Evolutionary conservation across 2,888 invertebrate genomes (phyloP).

Genomic region (Eudasyphora cyanicolor): DNA sequence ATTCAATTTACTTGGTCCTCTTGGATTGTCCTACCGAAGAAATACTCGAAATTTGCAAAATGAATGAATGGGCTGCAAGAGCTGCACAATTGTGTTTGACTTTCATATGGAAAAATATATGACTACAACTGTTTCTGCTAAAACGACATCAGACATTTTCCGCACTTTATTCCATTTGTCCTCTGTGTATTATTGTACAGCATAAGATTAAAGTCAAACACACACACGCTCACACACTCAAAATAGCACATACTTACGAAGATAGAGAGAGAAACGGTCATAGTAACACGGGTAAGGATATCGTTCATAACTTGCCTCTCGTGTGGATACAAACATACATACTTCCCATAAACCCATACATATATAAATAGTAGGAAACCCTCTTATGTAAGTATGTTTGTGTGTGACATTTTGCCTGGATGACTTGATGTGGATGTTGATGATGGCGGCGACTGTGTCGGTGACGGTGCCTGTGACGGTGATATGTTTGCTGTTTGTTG

Average conservation of each 20-base stretch:
- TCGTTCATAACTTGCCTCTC: not conserved
- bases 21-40: not conserved
- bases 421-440: not conserved
- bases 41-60: not conserved
- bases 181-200: conserved; percentile 23
- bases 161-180: conserved; percentile 31
- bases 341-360: not conserved
- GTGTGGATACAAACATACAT: not conserved
- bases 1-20: not conserved
- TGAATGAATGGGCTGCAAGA: not conserved
- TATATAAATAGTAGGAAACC: too few relatives aligned
- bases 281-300: not conserved
- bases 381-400: too few relatives aligned
- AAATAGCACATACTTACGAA: not conserved
- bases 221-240: not conserved
- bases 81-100: conserved; percentile 46
- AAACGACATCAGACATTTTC: conserved; percentile 24
- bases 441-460: not conserved
- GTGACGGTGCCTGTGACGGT: conserved; percentile 53
- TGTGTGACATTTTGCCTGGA: not conserved
- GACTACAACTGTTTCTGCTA: conserved; percentile 31
- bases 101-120: conserved; percentile 44
- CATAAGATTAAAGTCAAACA: not conserved
- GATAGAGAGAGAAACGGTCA: not conserved
- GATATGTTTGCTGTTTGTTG: conserved; percentile 52